Evolutionary conservation across 2,888 invertebrate genomes (phyloP).

Genomic region (Chorisops tibialis): DNA sequence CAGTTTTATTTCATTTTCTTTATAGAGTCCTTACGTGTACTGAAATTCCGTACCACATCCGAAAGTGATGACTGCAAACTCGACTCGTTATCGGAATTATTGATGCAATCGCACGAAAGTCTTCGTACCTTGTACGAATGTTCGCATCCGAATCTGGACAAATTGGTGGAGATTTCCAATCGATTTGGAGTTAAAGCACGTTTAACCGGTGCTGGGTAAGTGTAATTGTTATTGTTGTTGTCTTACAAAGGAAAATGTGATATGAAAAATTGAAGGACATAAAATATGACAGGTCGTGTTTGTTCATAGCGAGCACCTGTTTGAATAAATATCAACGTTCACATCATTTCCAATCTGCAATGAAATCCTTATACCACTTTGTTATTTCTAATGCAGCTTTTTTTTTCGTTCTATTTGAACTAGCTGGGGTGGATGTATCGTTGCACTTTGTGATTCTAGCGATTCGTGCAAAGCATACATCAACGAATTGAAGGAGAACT

Average conservation of each 20-base stretch:
- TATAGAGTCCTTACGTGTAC: constrained; percentile 82
- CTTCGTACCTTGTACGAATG: constrained; percentile 85
- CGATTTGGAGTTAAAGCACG: constrained; percentile 74
- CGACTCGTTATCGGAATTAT: constrained; percentile 69
- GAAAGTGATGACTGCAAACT: constrained; percentile 53
- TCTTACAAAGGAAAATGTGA: background rate
- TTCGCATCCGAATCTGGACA: constrained; percentile 84
- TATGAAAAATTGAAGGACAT: background rate
- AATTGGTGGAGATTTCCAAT: constrained; percentile 70
- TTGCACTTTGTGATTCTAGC: constrained; percentile 61
- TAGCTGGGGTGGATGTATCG: constrained; percentile 97
- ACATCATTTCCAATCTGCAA: too few relatives aligned
- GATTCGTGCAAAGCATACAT: constrained; percentile 67
- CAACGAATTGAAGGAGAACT: constrained; percentile 63
- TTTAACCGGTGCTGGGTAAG: constrained; percentile 88
- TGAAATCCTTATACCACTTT: too few relatives aligned
- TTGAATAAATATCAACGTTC: too few relatives aligned
- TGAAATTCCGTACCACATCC: constrained; percentile 68
- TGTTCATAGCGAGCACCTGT: too few relatives aligned
- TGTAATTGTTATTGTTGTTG: constrained; percentile 24
- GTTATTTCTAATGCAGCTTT: too few relatives aligned
- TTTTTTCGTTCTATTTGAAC: too few relatives aligned
- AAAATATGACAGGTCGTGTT: too few relatives aligned
- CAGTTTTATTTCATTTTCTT: constrained; percentile 35
- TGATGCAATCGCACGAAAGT: constrained; percentile 87